Percentiles rank a stretch among this genome's conserved stretches.
These are phyloP conservation scores for Orestias chungarensis DNA, from an alignment of 2,797 vertebrate genomes.

Conservation along the genomic window DNA sequence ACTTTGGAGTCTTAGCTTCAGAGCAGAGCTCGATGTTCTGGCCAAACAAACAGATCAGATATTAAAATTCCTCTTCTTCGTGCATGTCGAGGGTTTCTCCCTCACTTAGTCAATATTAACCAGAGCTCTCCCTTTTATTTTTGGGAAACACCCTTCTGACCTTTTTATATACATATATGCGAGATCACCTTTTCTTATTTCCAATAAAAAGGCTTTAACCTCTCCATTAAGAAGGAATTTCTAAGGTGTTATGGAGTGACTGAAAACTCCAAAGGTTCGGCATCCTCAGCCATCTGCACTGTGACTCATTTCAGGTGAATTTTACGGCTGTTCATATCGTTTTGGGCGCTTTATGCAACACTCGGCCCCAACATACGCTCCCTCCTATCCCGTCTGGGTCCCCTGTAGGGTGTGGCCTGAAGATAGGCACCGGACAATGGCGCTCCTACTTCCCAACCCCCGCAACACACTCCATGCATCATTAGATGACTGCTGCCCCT, in stretches of 20 bases:
- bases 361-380: slow-evolving; percentile 44
- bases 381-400: slow-evolving; percentile 42
- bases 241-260: slow-evolving; percentile 14
- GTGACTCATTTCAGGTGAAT: slow-evolving; percentile 64
- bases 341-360: slow-evolving; percentile 40
- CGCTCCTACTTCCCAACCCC: slow-evolving; percentile 36
- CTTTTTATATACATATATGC: slow-evolving; percentile 22
- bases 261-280: slow-evolving; percentile 33
- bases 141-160: slow-evolving; percentile 41
- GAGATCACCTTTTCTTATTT: not conserved
- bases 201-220: slow-evolving; percentile 12
- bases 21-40: slow-evolving; percentile 42
- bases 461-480: slow-evolving; percentile 40
- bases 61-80: slow-evolving; percentile 21
- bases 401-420: slow-evolving; percentile 60
- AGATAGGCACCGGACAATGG: slow-evolving; percentile 56
- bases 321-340: slow-evolving; percentile 58
- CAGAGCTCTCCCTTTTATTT: slow-evolving; percentile 21
- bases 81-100: slow-evolving; percentile 22
- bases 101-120: slow-evolving; percentile 56
- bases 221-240: slow-evolving; percentile 31
- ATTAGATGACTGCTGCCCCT: slow-evolving; percentile 34
- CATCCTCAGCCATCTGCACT: slow-evolving; percentile 58
- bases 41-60: slow-evolving; percentile 57
- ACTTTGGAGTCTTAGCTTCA: slow-evolving; percentile 63